Conservation (phyloP, 2,113 vertebrate species). For the Leuciscus idus region DNA sequence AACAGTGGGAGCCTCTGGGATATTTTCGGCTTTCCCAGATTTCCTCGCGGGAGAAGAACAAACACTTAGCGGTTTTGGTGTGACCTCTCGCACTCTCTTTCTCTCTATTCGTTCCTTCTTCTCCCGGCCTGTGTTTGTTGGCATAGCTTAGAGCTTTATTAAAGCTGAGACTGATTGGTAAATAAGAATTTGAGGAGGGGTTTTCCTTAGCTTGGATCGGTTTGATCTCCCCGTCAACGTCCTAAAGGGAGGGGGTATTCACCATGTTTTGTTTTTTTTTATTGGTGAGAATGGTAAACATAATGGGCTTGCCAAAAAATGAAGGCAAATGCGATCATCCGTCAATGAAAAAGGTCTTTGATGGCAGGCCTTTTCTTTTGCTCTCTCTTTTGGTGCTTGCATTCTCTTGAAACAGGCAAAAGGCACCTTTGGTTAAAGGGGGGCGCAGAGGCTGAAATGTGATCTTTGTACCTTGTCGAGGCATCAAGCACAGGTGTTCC, state of each 20-base stretch:
- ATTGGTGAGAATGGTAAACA: conserved; percentile 27
- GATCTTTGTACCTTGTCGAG: conserved; percentile 66
- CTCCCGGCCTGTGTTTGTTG: conserved; percentile 70
- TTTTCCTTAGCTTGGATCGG: conserved; percentile 2
- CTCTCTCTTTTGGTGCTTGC: background rate
- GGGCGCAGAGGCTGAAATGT: conserved; percentile 67
- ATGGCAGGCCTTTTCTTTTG: conserved; percentile 34
- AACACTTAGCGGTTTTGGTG: conserved; percentile 67
- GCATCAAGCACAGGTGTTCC: conserved; percentile 78
- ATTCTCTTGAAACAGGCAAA: conserved; percentile 36
- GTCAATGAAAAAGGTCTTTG: conserved; percentile 35
- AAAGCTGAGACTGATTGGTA: conserved; percentile 34
- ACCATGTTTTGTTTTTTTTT: background rate
- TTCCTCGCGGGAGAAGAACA: conserved; percentile 63
- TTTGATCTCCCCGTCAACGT: background rate
- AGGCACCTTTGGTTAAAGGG: conserved; percentile 37
- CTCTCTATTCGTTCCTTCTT: conserved; percentile 7
- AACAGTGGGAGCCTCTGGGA: conserved; percentile 72
- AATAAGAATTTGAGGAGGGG: conserved; percentile 14
- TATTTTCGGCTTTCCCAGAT: conserved; percentile 79
- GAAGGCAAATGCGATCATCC: conserved; percentile 30
- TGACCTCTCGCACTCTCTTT: conserved; percentile 43
- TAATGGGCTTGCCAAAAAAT: conserved; percentile 46
- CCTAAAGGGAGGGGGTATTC: background rate
- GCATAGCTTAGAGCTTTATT: conserved; percentile 66